Conservation (phyloP, 2,888 invertebrate species). For the Druceiella hillmani region DNA sequence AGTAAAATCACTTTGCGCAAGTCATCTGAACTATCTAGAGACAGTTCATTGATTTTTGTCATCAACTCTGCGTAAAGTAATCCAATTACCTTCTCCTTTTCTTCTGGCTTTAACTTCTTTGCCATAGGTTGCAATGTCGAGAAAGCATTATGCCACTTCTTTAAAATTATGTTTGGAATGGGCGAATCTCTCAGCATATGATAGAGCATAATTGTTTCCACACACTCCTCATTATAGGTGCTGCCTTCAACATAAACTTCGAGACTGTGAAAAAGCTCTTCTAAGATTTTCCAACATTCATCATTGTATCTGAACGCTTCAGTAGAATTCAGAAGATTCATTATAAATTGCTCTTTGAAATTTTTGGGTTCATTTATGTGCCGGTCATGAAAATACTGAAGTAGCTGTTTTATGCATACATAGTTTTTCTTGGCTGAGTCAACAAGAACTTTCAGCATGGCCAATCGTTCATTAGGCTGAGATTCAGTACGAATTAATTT, state of each 20-base stretch:
- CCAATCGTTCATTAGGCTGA: constrained; percentile 29
- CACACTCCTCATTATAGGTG: constrained; percentile 31
- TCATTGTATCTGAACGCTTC: constrained; percentile 29
- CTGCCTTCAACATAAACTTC: constrained; percentile 30
- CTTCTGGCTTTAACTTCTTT: constrained; percentile 27
- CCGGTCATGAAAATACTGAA: constrained; percentile 31
- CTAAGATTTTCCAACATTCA: constrained; percentile 32
- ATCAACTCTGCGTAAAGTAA: constrained; percentile 26
- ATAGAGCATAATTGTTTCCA: constrained; percentile 30
- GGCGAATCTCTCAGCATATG: constrained; percentile 27
- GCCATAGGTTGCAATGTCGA: constrained; percentile 26
- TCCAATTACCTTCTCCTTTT: constrained; percentile 31
- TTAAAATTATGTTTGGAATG: constrained; percentile 31
- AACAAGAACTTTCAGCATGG: constrained; percentile 30
- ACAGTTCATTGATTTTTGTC: neutral
- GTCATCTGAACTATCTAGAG: constrained; percentile 23
- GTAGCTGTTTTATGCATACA: constrained; percentile 28
- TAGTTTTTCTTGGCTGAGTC: constrained; percentile 27
- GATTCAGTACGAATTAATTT: constrained; percentile 32
- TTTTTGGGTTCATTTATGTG: constrained; percentile 30
- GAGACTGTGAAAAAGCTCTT: constrained; percentile 31
- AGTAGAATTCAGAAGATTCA: constrained; percentile 26
- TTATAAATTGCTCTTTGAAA: constrained; percentile 29
- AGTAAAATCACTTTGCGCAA: constrained; percentile 21
- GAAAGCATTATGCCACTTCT: constrained; percentile 26